These are phyloP conservation scores for Gobio gobio DNA, from an alignment of 2,113 vertebrate genomes.

Conservation along the genomic window DNA sequence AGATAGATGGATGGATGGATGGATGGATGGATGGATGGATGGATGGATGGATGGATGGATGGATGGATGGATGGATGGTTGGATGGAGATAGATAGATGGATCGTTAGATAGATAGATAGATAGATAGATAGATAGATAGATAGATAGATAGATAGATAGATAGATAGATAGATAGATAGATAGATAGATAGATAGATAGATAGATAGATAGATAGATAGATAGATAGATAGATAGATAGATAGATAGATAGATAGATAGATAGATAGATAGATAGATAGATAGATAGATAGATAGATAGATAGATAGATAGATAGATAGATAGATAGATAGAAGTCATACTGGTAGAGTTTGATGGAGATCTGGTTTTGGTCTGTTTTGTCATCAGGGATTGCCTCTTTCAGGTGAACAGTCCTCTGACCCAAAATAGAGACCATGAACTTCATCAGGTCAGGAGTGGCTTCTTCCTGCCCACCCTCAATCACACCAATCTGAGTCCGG, in stretches of 20 bases:
- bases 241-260: not conserved
- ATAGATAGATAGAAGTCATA: not conserved
- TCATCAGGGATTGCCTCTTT: conserved; percentile 73
- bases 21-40: accelerated
- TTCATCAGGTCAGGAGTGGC: conserved; percentile 82
- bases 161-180: not conserved
- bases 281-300: not conserved
- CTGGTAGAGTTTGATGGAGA: conserved; percentile 80
- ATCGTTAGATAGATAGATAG: not conserved
- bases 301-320: not conserved
- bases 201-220: not conserved
- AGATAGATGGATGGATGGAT: not conserved
- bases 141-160: not conserved
- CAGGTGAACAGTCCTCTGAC: conserved; percentile 74
- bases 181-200: not conserved
- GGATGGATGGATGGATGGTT: not conserved
- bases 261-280: not conserved
- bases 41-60: not conserved
- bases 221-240: not conserved
- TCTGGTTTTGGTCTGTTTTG: conserved; percentile 71
- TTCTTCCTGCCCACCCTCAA: conserved; percentile 80
- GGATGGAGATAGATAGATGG: not conserved
- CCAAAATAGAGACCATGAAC: conserved; percentile 82
- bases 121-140: not conserved
- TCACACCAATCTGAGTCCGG: conserved; percentile 82